phyloP scores from a whole-genome alignment of 2,888 invertebrate species.

The Lymantria monacha region DNA sequence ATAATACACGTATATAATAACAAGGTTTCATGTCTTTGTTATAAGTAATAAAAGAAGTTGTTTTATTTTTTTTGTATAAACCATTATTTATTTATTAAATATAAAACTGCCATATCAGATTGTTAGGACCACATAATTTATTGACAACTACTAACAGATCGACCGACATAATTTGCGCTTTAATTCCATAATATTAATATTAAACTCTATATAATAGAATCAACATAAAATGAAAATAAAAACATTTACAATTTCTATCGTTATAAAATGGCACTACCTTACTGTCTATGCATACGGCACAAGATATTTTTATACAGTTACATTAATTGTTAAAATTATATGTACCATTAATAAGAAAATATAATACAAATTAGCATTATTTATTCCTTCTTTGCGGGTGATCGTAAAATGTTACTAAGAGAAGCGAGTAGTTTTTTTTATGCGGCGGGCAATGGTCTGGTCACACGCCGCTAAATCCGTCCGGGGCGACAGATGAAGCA shows the following conservation, averaged over 20 bases:
- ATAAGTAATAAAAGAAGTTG: conserved; percentile 17
- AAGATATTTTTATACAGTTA: background rate
- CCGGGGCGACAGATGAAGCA: no score
- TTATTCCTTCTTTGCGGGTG: no score
- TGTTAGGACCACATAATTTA: conserved; percentile 60
- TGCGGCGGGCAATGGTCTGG: no score
- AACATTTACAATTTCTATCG: conserved; percentile 58
- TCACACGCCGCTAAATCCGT: no score
- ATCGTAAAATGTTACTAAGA: no score
- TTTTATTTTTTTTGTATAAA: conserved; percentile 44
- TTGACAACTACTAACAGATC: conserved; percentile 63
- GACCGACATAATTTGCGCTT: conserved; percentile 45
- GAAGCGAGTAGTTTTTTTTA: no score
- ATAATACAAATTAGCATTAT: no score
- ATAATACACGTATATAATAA: conserved; percentile 7
- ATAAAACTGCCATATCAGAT: conserved; percentile 70
- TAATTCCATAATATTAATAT: conserved; percentile 46
- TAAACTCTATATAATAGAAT: conserved; percentile 78
- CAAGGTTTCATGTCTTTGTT: background rate
- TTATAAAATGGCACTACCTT: conserved; percentile 52
- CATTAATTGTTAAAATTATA: no score
- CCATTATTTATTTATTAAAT: conserved; percentile 71
- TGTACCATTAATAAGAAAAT: no score
- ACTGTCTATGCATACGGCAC: conserved; percentile 18
- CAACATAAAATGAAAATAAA: conserved; percentile 63